Base-by-base conservation (phyloP, 1,140 invertebrate genomes). In the Notospermus geniculatus region DNA sequence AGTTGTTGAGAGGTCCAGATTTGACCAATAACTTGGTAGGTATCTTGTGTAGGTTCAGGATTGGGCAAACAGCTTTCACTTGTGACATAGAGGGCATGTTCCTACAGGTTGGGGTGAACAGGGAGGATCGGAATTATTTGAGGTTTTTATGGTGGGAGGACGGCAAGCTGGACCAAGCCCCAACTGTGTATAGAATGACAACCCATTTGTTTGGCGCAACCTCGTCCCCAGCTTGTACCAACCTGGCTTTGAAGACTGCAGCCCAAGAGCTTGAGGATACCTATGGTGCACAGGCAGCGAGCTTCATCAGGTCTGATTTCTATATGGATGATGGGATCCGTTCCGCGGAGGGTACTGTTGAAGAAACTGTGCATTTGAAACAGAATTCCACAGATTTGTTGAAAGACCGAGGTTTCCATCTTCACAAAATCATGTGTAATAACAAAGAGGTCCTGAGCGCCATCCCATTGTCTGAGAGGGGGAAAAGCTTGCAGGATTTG, bases 301-400 rank as follows among this genome's bases (percentile, higher is more conserved):
- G 32, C 9, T 60, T 70, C 32, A 52, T 67, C 1, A 27, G 57
- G 13, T 50, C 52, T 19, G 27, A 65, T 32, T 67, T 67, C 23
- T 70, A 70, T 25, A 63, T 70, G 0, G 68, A 70, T 22, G 68
- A 70, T 63, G 62, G 63, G n/a, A 13, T 43, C 11, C 11, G n/a
- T 13, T 43, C 11, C 11, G n/a, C 11, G 39, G 11, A n/a, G n/a
- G n/a, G n/a, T n/a, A 43, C n/a, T 43, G 11, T 11, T 43, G 11
- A 13, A n/a, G 39, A 43, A n/a, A 11, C 39, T 13, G 11, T n/a
- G 11, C 39, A 11, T 43, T n/a, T 11, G 11, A 11, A 13, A 11
- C 11, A 7, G 11, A 25, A 9, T 19, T 17, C 50, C 9, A 9
- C 9, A 9, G 50, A 25, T 7, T 19, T 53, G 22, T 53, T 17